Evolutionary conservation across 2,113 vertebrate species (phyloP).

Genomic region (Meleagris gallopavo): DNA sequence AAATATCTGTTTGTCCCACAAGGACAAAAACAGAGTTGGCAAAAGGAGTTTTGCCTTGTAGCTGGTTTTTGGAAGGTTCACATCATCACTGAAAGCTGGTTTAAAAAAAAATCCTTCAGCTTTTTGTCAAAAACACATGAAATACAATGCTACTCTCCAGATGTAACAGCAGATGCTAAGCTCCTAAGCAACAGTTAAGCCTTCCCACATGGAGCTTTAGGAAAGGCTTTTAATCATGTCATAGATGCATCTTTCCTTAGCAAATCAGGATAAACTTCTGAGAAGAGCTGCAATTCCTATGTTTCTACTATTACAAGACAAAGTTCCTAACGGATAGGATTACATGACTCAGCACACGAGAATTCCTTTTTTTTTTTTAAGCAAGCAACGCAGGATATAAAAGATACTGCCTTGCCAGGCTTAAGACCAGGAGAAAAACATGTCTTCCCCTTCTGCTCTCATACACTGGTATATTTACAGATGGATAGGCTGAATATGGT

Average conservation of each 20-base stretch:
- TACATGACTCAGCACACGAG: background rate
- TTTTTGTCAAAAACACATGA: background rate
- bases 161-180: background rate
- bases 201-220: background rate
- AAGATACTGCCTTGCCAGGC: background rate
- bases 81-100: background rate
- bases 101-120: background rate
- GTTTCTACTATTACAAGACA: background rate
- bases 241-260: background rate
- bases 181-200: background rate
- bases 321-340: background rate
- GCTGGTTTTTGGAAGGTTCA: background rate
- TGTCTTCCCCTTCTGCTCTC: background rate
- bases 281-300: background rate
- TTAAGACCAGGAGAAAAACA: accelerated
- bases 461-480: background rate
- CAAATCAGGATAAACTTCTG: background rate
- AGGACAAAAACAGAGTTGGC: no score
- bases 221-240: background rate
- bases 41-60: background rate
- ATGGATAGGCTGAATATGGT: no score
- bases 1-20: background rate
- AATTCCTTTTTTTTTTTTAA: background rate
- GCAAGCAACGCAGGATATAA: background rate
- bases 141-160: background rate